These are phyloP conservation scores for Zaprionus tsacasi DNA, from an alignment of 1,140 invertebrate genomes.

Conservation along the genomic window DNA sequence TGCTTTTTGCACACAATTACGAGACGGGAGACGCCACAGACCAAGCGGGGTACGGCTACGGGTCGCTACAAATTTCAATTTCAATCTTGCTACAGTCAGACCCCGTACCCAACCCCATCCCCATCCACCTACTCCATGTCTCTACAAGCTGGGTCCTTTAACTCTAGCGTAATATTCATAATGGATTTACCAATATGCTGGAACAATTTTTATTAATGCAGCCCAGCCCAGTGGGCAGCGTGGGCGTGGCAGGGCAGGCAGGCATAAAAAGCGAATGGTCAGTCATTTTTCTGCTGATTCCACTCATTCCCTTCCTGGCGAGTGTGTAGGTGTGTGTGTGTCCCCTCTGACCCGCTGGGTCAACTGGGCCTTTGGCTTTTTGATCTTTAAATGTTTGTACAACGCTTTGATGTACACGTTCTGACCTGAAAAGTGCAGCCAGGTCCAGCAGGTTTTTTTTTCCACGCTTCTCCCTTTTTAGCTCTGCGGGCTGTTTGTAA, in stretches of 20 bases:
- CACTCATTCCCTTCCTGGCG: slow-evolving; percentile 16
- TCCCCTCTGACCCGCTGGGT: slow-evolving; percentile 55
- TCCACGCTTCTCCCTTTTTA: slow-evolving; percentile 18
- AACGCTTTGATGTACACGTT: slow-evolving; percentile 72
- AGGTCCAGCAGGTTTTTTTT: not conserved
- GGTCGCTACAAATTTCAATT: slow-evolving; percentile 73
- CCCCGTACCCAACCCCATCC: too few relatives aligned
- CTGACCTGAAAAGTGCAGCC: slow-evolving; percentile 51
- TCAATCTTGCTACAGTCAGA: slow-evolving; percentile 64
- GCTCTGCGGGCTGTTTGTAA: slow-evolving; percentile 1
- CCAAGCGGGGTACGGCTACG: not conserved
- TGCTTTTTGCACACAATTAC: slow-evolving; percentile 82
- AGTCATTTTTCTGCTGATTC: slow-evolving; percentile 33
- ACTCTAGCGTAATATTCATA: slow-evolving; percentile 81
- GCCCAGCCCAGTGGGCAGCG: slow-evolving; percentile 14
- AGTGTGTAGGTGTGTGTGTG: slow-evolving; percentile 23
- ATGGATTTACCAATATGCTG: slow-evolving; percentile 84
- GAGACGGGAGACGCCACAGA: slow-evolving; percentile 26
- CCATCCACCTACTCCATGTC: too few relatives aligned
- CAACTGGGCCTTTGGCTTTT: slow-evolving; percentile 75
- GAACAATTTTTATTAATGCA: slow-evolving; percentile 81
- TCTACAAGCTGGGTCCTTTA: too few relatives aligned
- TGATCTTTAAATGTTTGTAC: slow-evolving; percentile 79
- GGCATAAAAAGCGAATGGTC: slow-evolving; percentile 44
- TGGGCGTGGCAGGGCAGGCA: not conserved